Conservation (phyloP, 2,797 vertebrate genomes). For the Alauda arvensis region DNA sequence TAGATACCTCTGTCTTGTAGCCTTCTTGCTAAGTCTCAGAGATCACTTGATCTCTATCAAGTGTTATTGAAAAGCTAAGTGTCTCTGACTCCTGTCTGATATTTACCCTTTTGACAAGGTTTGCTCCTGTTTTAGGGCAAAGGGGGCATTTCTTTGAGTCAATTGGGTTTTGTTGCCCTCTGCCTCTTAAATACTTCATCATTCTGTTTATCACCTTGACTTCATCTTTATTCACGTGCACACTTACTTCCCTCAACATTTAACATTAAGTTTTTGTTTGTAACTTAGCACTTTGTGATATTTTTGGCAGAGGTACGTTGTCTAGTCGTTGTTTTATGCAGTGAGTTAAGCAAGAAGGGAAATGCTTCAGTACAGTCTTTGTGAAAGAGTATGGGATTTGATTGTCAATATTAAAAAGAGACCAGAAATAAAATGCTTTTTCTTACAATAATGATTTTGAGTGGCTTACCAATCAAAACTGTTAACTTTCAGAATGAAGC, state of each 20-base stretch:
- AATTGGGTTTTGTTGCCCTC: not conserved
- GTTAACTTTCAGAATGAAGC: slow-evolving; percentile 89
- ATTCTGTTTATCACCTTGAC: not conserved
- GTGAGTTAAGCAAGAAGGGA: not conserved
- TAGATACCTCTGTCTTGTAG: not conserved
- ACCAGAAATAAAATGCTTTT: not conserved
- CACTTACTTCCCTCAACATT: not conserved
- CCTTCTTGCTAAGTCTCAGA: not conserved
- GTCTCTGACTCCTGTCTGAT: not conserved
- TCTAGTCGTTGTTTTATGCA: not conserved
- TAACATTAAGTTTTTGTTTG: not conserved
- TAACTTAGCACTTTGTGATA: fast-evolving
- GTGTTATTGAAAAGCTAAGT: not conserved
- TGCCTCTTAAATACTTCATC: not conserved
- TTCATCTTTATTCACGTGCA: not conserved
- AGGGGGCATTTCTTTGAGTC: not conserved
- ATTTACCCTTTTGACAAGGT: not conserved
- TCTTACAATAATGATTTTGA: not conserved
- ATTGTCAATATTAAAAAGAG: not conserved
- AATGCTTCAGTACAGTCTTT: not conserved
- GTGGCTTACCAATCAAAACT: not conserved
- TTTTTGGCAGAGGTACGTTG: not conserved
- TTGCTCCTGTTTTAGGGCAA: not conserved
- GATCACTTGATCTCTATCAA: not conserved
- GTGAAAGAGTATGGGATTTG: not conserved